Evolutionary conservation across 2,113 vertebrate species (phyloP), one percentile per base, ranked within the genome.

Genomic region (Lophius piscatorius): DNA sequence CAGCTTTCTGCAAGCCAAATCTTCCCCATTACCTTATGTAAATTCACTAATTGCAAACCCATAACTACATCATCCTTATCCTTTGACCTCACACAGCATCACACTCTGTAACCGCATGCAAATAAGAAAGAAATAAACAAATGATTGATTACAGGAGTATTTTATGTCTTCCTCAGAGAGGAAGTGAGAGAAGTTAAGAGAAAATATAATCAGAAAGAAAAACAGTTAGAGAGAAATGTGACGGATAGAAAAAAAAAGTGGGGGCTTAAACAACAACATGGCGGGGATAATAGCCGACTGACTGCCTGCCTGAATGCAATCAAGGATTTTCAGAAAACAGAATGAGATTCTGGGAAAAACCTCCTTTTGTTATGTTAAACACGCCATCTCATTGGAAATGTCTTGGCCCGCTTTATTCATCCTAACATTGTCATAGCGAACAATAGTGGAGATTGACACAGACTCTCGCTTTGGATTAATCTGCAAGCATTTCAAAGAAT

Each of bases 281-380:
- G 31, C 44, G 59, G 77, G 66, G 47, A 78, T 75, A 76, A 88
- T 54, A 77, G 77, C 76, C 41, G 76, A 52, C 66, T 60, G 76
- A 77, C 70, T 63, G 66, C 56, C 61, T 70, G 84, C 44, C 23
- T 83, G 79, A 81, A 81, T 80, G 59, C 84, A 88, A 81, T 80
- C 55, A 75, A 65, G 74, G 47, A 68, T 85, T 84, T 76, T 74
- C 75, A 68, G 68, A 47, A 62, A 82, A 58, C 75, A 65, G 72
- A 85, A 63, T 70, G 74, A 69, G 81, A 86, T 70, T 74, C 72
- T 29, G 59, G 52, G 72, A 48, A 84, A 88, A 86, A 78, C 85
- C 82, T 57, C 60, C 82, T 68, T 87, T 88, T 89, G 86, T 89
- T 76, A 88, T 89, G 88, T 87, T 84, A 88, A 89, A 81, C 70